phyloP scores from a whole-genome alignment of 2,113 vertebrate species.

The Pterophyllum scalare region DNA sequence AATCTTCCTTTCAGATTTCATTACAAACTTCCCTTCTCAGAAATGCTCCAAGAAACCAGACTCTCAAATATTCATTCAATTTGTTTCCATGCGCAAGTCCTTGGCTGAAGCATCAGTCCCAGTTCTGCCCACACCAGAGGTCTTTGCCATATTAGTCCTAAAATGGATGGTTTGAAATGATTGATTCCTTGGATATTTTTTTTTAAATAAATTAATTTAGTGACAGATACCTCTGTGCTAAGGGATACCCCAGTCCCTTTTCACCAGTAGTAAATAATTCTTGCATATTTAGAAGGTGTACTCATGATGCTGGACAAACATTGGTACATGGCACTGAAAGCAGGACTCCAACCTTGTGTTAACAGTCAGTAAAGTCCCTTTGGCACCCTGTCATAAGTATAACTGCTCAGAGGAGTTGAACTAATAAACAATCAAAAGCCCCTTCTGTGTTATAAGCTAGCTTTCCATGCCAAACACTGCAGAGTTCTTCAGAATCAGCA shows the following conservation, averaged over 20 bases:
- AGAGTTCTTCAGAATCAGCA: constrained; percentile 9
- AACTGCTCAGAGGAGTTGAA: constrained; percentile 15
- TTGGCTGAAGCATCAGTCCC: constrained; percentile 16
- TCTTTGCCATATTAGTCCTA: background rate
- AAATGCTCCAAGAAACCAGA: constrained; percentile 45
- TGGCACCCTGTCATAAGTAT: background rate
- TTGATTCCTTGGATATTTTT: constrained; percentile 2
- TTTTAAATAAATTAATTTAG: background rate
- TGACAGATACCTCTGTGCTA: constrained; percentile 15
- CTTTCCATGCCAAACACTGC: constrained; percentile 4
- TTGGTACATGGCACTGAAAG: constrained; percentile 18
- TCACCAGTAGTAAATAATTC: background rate
- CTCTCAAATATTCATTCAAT: constrained; percentile 3
- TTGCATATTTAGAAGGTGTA: background rate
- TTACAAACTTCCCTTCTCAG: constrained; percentile 22
- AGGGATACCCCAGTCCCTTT: constrained; percentile 1
- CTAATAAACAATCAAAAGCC: constrained; percentile 35
- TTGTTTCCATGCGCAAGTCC: constrained; percentile 42
- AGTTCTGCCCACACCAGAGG: background rate
- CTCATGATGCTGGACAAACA: background rate
- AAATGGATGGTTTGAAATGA: constrained; percentile 20
- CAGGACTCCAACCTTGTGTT: constrained; percentile 3
- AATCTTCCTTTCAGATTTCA: constrained; percentile 34
- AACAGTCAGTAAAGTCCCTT: constrained; percentile 1
- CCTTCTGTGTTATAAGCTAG: constrained; percentile 9